Percentiles rank a stretch among this genome's conserved stretches.
Conservation (phyloP, 2,797 vertebrate genomes). For the Cirrhinus mrigala region DNA sequence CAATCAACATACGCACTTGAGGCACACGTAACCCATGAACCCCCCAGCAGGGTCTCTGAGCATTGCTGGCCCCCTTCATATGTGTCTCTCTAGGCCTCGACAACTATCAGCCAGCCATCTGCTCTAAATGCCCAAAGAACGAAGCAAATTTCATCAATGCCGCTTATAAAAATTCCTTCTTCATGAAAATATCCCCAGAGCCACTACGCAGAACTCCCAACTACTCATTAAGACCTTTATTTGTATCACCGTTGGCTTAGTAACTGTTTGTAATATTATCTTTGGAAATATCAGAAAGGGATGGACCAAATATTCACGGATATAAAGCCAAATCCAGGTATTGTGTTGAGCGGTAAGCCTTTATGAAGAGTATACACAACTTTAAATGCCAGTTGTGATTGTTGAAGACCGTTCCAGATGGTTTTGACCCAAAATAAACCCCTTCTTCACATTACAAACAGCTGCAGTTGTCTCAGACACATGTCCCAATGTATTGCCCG, state of each 20-base stretch:
- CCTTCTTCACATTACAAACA: neutral
- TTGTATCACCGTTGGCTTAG: constrained; percentile 32
- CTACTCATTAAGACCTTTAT: constrained; percentile 7
- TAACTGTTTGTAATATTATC: neutral
- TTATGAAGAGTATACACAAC: neutral
- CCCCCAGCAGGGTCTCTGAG: neutral
- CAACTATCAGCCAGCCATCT: constrained; percentile 9
- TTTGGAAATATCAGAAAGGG: constrained; percentile 2
- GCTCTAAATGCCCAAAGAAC: constrained; percentile 24
- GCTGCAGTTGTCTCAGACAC: neutral
- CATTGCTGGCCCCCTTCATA: neutral
- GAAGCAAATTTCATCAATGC: neutral
- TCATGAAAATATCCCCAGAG: constrained; percentile 27
- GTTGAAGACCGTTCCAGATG: neutral
- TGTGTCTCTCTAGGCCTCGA: neutral
- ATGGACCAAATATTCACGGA: neutral
- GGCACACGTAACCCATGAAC: constrained; percentile 5
- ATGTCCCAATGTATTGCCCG: neutral
- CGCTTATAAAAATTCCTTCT: constrained; percentile 48
- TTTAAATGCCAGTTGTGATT: neutral
- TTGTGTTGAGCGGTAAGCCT: neutral
- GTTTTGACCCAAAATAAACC: neutral
- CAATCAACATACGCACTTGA: neutral
- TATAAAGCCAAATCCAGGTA: neutral
- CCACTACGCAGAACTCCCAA: neutral